These are phyloP conservation scores for Coregonus suidteri DNA, from an alignment of 2,797 vertebrate genomes.

Conservation along the genomic window DNA sequence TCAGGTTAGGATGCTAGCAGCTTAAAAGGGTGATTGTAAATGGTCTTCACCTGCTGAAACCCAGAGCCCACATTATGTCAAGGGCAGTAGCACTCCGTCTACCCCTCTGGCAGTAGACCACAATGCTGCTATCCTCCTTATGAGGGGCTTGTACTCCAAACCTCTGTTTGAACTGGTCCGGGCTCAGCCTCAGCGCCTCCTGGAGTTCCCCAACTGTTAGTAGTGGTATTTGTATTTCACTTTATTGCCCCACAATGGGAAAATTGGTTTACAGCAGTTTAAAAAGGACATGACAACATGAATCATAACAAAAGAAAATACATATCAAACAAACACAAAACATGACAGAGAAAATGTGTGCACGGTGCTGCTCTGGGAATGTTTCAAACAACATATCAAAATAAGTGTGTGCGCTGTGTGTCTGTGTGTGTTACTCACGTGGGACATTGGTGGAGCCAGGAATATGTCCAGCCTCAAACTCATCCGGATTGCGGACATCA, in stretches of 20 bases:
- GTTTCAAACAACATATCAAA: neutral
- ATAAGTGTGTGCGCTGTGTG: neutral
- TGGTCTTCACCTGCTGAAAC: conserved; percentile 30
- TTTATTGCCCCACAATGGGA: neutral
- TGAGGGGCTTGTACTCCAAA: conserved; percentile 32
- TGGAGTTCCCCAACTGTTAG: conserved; percentile 36
- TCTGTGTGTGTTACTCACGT: conserved; percentile 18
- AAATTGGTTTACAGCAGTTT: neutral
- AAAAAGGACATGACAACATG: neutral
- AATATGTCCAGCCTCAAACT: conserved; percentile 40
- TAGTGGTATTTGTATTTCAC: neutral
- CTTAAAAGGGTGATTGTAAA: neutral
- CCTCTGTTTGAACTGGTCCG: conserved; percentile 31
- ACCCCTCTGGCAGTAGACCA: conserved; percentile 44
- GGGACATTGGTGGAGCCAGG: conserved; percentile 33
- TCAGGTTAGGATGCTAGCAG: neutral
- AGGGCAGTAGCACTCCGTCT: conserved; percentile 40
- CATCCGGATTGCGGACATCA: conserved; percentile 44
- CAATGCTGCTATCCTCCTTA: conserved; percentile 25
- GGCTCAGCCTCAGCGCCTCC: conserved; percentile 31
- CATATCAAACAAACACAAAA: neutral
- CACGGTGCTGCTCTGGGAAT: neutral
- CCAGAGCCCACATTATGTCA: conserved; percentile 24
- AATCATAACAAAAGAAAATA: neutral
- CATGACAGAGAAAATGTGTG: too few relatives aligned